Conservation (phyloP, 2,797 vertebrate genomes). For the Sarcoramphus papa region DNA sequence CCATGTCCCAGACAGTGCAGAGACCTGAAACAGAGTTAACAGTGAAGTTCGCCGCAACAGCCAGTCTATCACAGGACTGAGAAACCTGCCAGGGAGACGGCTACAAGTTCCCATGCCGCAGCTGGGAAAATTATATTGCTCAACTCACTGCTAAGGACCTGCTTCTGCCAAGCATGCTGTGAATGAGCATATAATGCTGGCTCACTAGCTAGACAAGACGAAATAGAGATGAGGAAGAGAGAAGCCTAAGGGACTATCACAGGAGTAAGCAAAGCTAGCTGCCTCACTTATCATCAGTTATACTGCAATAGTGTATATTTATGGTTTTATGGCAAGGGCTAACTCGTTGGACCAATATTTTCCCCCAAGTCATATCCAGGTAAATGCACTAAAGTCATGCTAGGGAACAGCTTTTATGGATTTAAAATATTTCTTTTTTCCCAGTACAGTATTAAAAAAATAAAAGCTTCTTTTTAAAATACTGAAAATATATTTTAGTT, state of each 20-base stretch:
- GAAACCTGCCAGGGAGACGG: not conserved
- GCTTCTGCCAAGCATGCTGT: not conserved
- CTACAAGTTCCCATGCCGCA: not conserved
- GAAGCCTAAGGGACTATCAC: not conserved
- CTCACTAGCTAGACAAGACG: not conserved
- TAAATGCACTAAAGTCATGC: not conserved
- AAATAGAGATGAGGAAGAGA: not conserved
- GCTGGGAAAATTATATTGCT: not conserved
- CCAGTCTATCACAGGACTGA: not conserved
- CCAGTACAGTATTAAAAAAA: conserved; percentile 66
- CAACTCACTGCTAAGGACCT: not conserved
- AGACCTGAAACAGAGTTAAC: not conserved
- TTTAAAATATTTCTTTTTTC: conserved; percentile 27
- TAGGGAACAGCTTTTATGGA: not conserved
- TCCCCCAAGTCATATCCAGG: not conserved
- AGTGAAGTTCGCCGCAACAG: not conserved
- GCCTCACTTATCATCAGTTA: not conserved
- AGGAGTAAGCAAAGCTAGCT: conserved; percentile 2
- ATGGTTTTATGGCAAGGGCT: not conserved
- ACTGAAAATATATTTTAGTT: conserved; percentile 65
- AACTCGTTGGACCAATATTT: not conserved
- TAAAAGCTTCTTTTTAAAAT: conserved; percentile 59
- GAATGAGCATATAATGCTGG: not conserved
- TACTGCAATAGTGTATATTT: not conserved
- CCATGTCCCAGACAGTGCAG: not conserved